Conservation (phyloP, 2,888 invertebrate species). For the Caprella mutica region DNA sequence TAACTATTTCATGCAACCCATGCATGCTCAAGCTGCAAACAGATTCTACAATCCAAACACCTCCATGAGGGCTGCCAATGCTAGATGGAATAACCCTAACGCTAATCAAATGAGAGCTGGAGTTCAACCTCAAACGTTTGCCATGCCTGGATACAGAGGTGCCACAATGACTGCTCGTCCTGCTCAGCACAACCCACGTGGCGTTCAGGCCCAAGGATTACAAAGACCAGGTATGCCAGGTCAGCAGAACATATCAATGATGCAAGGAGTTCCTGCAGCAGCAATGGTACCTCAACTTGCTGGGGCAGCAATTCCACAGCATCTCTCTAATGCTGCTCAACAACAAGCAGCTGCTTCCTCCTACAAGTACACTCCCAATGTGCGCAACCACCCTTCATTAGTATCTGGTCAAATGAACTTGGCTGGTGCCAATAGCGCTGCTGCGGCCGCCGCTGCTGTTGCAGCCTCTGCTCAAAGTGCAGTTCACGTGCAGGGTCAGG, state of each 20-base stretch:
- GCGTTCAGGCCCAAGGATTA: constrained; percentile 11
- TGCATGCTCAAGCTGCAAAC: constrained; percentile 67
- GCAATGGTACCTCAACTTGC: constrained; percentile 35
- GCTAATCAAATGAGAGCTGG: constrained; percentile 62
- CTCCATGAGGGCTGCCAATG: constrained; percentile 67
- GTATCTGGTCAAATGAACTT: constrained; percentile 15
- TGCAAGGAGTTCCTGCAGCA: constrained; percentile 25
- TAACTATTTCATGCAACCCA: constrained; percentile 75
- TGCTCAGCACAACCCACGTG: constrained; percentile 32
- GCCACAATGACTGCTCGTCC: constrained; percentile 34
- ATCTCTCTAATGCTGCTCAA: constrained; percentile 34
- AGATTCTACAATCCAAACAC: constrained; percentile 83
- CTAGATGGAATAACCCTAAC: constrained; percentile 71
- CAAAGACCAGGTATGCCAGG: constrained; percentile 2
- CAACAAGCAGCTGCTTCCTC: constrained; percentile 36
- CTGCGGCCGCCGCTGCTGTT: no score
- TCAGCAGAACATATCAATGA: constrained; percentile 7
- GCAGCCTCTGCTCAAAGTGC: constrained; percentile 50
- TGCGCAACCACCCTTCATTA: constrained; percentile 64
- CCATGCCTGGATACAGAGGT: constrained; percentile 35
- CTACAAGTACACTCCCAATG: constrained; percentile 83
- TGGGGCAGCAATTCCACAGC: constrained; percentile 42
- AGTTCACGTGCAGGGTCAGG: constrained; percentile 85
- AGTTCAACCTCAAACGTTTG: constrained; percentile 44
- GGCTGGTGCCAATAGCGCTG: constrained; percentile 45